Evolutionary conservation across 2,888 invertebrate species (phyloP), one percentile per base, ranked within the genome.

Genomic region (Eristalis arbustorum): DNA sequence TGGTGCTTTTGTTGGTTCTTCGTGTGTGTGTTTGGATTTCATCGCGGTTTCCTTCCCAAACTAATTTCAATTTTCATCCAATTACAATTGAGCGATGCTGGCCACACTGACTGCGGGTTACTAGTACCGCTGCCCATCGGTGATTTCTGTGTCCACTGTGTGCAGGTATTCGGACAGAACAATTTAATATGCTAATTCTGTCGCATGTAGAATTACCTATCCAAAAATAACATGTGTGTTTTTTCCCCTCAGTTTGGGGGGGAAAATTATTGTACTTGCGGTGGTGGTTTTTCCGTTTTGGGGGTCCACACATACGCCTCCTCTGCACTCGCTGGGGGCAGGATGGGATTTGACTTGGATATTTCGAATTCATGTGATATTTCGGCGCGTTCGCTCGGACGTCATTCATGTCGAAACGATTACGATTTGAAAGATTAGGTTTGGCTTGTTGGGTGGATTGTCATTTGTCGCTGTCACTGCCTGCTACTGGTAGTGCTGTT

Each of bases 381-480:
- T 49, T 49, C 49, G 49, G 49, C 49, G 49, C 49, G 49, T 18
- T 42, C n/a, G 31, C 31, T 42, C 42, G 69, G 68, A 64, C 81
- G 85, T 85, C 81, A 85, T 85, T 82, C 77, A 77, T 71, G 77
- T 85, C 68, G 73, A 81, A 85, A 71, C 73, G 69, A 78, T 82
- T 85, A 81, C 69, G 77, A 85, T 77, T 73, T 85, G 77, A 82
- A 74, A 74, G 82, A 85, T 85, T 74, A 73, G 77, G 37, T 75
- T 69, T 69, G 40, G 72, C 73, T 67, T 69, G 73, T 61, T 74
- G 23, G 59, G 77, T 64, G 31, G 64, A 75, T 63, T 77, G 81
- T 76, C 80, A 61, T 68, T 68, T 66, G 62, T 80, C 62, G 62
- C 71, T 77, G 67, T 68, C 63, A 57, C 74, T 49, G 72, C 42